Evolutionary conservation across 2,113 vertebrate species (phyloP), one percentile per base, ranked within the genome.

Genomic region (Pungitius pungitius): DNA sequence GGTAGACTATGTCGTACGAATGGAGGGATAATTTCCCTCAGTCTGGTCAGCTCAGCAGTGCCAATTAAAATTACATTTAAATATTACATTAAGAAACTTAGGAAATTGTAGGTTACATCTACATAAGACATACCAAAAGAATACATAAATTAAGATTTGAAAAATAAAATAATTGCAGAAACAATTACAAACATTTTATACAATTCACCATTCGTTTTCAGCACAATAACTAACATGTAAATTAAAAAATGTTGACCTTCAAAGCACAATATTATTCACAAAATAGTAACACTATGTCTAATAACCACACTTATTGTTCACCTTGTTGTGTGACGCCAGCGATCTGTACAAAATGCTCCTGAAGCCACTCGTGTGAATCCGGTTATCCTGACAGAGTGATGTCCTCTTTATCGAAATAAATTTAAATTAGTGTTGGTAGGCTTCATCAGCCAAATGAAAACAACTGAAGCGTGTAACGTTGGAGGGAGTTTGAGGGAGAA

Each of bases 401-500:
- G 35, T n/a, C 74, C 61, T 49, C 1, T 10, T 68, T 58, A 37
- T 58, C 30, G 13, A 58, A 7, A 17, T 26, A 55, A 47, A 20
- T 71, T 69, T 20, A 66, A 47, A 61, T 60, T n/a, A 37, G 14
- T 26, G 17, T 17, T 33, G 52, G 18, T 60, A 8, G 6, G 4
- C 33, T 35, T 3, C 18, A 56, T 77, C 30, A 37, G 55, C n/a
- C n/a, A 54, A 70, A 81, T 40, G 26, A 49, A 72, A 69, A 45
- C 24, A 35, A 79, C 52, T 57, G 57, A 56, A 57, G 58, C 62
- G 6, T 33, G n/a, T 40, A 80, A 72, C 7, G 1, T 3, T 14
- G 17, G 6, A 64, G n/a, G n/a, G 24, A 64, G 18, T n/a, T 70
- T 42, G 49, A 77, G 30, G 57, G 37, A 33, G 54, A 83, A 64